Evolutionary conservation across 2,113 vertebrate species (phyloP).

Genomic region (Channa argus): DNA sequence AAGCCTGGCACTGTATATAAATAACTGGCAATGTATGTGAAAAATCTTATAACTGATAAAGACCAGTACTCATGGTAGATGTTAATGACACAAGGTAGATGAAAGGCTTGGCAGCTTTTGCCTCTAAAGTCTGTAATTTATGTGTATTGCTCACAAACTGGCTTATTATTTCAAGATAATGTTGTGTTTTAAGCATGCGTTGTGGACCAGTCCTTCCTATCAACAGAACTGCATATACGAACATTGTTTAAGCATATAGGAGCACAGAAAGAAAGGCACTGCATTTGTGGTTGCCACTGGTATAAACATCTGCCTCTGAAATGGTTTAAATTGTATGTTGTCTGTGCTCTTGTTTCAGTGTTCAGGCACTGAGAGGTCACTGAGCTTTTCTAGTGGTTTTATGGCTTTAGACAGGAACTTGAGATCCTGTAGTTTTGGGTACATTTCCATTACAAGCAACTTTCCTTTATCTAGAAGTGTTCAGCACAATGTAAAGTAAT

Average conservation of each 20-base stretch:
- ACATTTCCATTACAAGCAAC: conserved; percentile 30
- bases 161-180: conserved; percentile 21
- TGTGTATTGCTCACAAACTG: conserved; percentile 49
- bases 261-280: neutral
- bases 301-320: conserved; percentile 43
- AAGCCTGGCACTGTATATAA: too few species aligned
- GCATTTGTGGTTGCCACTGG: neutral
- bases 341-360: conserved; percentile 12
- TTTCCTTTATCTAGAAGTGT: neutral
- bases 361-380: conserved; percentile 41
- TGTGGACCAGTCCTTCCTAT: conserved; percentile 6
- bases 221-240: neutral
- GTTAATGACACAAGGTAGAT: conserved; percentile 54
- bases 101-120: conserved; percentile 46
- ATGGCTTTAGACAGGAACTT: conserved; percentile 27
- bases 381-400: conserved; percentile 33
- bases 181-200: conserved; percentile 17
- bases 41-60: neutral
- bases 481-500: neutral
- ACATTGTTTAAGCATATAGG: neutral
- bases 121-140: conserved; percentile 70
- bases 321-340: conserved; percentile 39
- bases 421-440: conserved; percentile 22
- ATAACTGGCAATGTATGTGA: conserved; percentile 4
- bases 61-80: conserved; percentile 41